A percentile compares a stretch with the other conserved stretches of the same genome.
These are phyloP conservation scores for Pheosia gnoma DNA, from an alignment of 2,888 invertebrate species.

Conservation along the genomic window DNA sequence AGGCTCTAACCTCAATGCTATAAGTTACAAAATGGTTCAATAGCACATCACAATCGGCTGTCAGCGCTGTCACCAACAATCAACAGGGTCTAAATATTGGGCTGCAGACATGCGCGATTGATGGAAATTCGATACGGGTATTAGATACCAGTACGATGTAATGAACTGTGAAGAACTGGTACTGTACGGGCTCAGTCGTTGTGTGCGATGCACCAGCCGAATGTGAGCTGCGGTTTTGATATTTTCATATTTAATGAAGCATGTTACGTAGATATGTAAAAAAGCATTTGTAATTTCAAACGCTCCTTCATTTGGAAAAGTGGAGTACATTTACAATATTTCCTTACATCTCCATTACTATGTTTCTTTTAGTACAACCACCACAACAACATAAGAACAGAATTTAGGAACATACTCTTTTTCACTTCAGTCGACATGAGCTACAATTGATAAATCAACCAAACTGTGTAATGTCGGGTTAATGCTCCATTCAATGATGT, in stretches of 20 bases:
- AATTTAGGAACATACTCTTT: too few relatives aligned
- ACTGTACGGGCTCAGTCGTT: neutral
- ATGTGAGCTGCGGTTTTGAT: neutral
- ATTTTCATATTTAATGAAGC: neutral
- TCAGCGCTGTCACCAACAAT: conserved; percentile 12
- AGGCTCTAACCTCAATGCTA: neutral
- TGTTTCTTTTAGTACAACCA: too few relatives aligned
- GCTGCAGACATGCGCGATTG: conserved; percentile 26
- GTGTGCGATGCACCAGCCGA: neutral
- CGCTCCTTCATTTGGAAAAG: too few relatives aligned
- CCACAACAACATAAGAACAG: too few relatives aligned
- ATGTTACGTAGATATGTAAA: neutral
- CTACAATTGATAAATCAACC: too few relatives aligned
- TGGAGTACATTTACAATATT: too few relatives aligned
- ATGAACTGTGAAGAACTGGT: conserved; percentile 7
- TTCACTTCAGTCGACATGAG: too few relatives aligned
- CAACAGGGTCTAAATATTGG: conserved; percentile 16
- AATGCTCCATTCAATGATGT: too few relatives aligned
- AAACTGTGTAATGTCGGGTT: too few relatives aligned
- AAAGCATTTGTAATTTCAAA: neutral
- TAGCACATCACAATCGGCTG: neutral
- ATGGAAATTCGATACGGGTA: conserved; percentile 39
- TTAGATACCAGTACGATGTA: conserved; percentile 15
- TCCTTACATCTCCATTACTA: too few relatives aligned
- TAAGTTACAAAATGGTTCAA: neutral